These are phyloP conservation scores for Fissipunctia ypsillon DNA, from an alignment of 2,888 invertebrate species.

Conservation along the genomic window DNA sequence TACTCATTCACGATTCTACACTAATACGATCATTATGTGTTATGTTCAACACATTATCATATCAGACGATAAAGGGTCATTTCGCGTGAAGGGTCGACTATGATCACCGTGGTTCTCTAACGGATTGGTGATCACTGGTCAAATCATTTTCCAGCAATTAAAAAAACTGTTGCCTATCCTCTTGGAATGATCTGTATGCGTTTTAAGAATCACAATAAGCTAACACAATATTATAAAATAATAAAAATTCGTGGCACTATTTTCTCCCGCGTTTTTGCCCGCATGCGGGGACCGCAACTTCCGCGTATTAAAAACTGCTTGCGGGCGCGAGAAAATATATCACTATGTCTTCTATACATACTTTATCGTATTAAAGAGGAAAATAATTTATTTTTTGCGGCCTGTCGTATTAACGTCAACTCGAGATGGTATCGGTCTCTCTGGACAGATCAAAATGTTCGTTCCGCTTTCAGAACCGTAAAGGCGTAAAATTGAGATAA, in stretches of 20 bases:
- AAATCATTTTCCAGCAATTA: no score
- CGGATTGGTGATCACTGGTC: neutral
- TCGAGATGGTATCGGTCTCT: conserved; percentile 82
- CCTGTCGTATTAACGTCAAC: conserved; percentile 83
- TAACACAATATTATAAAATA: neutral
- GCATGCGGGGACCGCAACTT: neutral
- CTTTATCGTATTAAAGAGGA: conserved; percentile 42
- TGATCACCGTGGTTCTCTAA: neutral
- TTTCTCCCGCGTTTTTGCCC: neutral
- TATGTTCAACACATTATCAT: conserved; percentile 39
- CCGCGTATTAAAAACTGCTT: neutral
- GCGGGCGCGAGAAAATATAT: neutral
- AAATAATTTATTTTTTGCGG: conserved; percentile 70
- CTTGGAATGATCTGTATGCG: neutral
- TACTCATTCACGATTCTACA: conserved; percentile 70
- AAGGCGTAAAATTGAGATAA: conserved; percentile 85
- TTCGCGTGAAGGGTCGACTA: neutral
- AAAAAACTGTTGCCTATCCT: neutral
- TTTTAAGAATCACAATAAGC: neutral
- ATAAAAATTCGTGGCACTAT: no score
- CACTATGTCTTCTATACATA: conserved; percentile 8
- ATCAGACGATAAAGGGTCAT: conserved; percentile 19
- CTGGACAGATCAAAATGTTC: conserved; percentile 83
- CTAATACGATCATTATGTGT: conserved; percentile 45
- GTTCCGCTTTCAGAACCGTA: conserved; percentile 80